Percentiles rank a stretch among this genome's conserved stretches.
Conservation (phyloP, 2,888 invertebrate species). For the Drosophila dives region DNA sequence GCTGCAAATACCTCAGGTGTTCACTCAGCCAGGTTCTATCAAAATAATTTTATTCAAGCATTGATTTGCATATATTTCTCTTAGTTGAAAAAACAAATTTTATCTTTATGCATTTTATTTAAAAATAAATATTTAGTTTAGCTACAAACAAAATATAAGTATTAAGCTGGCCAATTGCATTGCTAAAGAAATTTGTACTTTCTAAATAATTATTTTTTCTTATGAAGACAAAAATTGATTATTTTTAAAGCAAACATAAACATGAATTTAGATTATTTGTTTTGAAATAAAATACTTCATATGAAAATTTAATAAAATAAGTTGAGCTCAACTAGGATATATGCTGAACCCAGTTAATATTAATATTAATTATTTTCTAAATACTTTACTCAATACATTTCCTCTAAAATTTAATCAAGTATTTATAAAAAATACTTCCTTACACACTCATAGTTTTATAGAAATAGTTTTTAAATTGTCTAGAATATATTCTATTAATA, state of each 20-base stretch:
- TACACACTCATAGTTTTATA: background rate
- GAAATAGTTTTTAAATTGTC: background rate
- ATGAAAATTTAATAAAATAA: background rate
- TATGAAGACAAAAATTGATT: background rate
- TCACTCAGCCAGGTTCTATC: slow-evolving; percentile 8
- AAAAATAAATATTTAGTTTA: background rate
- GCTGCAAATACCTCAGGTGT: slow-evolving; percentile 41
- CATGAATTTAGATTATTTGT: background rate
- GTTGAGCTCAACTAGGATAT: background rate
- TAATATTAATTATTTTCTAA: background rate
- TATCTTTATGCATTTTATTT: background rate
- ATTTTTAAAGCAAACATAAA: background rate
- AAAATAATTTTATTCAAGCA: background rate
- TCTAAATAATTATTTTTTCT: background rate
- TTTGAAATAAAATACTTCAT: background rate
- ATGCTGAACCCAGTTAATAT: background rate
- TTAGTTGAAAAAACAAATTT: background rate
- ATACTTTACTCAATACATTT: background rate
- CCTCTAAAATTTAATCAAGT: background rate
- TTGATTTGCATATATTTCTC: background rate
- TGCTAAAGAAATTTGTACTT: rapidly evolving
- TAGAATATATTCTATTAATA: background rate
- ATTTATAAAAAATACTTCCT: background rate
- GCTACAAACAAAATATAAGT: background rate
- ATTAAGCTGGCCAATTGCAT: background rate